These are phyloP conservation scores for Galeopsomyia nigrocyanea DNA, from an alignment of 2,888 invertebrate genomes.

Conservation along the genomic window DNA sequence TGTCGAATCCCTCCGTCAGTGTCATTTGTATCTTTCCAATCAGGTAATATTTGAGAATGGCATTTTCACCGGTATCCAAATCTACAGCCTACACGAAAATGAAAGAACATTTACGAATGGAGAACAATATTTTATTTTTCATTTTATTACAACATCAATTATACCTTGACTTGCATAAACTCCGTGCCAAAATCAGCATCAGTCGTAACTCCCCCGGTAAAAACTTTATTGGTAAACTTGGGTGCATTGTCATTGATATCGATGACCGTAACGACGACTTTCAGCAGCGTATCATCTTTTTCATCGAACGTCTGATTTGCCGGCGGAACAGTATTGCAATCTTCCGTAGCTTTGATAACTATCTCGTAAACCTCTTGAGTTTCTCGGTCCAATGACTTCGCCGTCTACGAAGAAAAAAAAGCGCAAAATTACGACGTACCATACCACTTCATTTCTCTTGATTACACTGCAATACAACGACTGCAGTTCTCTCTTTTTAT, in stretches of 20 bases:
- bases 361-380: slow-evolving; percentile 77
- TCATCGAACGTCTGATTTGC: slow-evolving; percentile 72
- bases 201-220: slow-evolving; percentile 95
- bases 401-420: slow-evolving; percentile 64
- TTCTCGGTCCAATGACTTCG: slow-evolving; percentile 83
- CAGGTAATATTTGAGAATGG: slow-evolving; percentile 82
- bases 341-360: slow-evolving; percentile 86
- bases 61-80: slow-evolving; percentile 81
- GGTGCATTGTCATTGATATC: slow-evolving; percentile 96
- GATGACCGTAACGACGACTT: slow-evolving; percentile 78
- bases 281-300: slow-evolving; percentile 78
- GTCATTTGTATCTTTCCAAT: slow-evolving; percentile 86
- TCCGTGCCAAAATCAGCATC: slow-evolving; percentile 91
- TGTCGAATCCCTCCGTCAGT: slow-evolving; percentile 87
- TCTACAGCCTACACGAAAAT: slow-evolving; percentile 77
- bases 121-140: slow-evolving; percentile 4
- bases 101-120: not conserved
- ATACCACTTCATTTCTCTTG: too few relatives aligned
- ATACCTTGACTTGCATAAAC: slow-evolving; percentile 86
- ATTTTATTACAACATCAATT: not conserved
- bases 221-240: slow-evolving; percentile 82
- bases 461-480: too few relatives aligned
- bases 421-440: not conserved
- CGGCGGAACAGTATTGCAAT: slow-evolving; percentile 79
- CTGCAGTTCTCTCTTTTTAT: too few relatives aligned